phyloP scores from a whole-genome alignment of 2,113 vertebrate genomes.

The Phoxinus phoxinus region DNA sequence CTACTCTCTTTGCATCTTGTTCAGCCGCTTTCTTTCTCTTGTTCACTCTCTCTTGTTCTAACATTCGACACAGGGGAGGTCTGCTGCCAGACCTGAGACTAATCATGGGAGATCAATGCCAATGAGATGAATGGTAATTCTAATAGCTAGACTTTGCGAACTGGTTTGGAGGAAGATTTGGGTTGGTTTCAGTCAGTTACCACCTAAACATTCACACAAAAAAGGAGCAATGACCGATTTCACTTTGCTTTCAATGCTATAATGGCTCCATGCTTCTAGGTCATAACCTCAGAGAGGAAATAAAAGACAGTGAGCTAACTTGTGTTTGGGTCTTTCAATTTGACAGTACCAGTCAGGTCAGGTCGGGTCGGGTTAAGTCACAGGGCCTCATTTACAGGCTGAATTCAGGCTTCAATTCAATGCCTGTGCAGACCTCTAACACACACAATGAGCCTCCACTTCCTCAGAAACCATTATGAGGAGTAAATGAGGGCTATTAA shows the following conservation, averaged over 20 bases:
- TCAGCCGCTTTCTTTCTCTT: not conserved
- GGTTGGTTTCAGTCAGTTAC: not conserved
- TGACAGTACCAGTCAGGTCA: not conserved
- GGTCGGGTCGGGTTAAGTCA: not conserved
- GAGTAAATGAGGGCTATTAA: slow-evolving; percentile 42
- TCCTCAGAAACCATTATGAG: slow-evolving; percentile 8
- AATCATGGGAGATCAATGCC: not conserved
- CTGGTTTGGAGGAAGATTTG: not conserved
- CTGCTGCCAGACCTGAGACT: not conserved
- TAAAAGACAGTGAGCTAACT: not conserved
- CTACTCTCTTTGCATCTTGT: slow-evolving; percentile 11
- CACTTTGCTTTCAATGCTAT: not conserved
- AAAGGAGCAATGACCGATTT: not conserved
- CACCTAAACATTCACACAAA: not conserved
- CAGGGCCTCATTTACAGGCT: not conserved
- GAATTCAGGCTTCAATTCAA: not conserved
- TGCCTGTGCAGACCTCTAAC: not conserved
- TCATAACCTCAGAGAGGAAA: not conserved
- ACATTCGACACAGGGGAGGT: not conserved
- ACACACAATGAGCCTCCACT: slow-evolving; percentile 16
- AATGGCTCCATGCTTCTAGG: not conserved
- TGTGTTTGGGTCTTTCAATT: not conserved
- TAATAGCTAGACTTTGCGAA: not conserved
- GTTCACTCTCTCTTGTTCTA: not conserved
- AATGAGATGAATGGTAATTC: not conserved